Conservation (phyloP, 2,888 invertebrate genomes). For the Acleris holmiana region DNA sequence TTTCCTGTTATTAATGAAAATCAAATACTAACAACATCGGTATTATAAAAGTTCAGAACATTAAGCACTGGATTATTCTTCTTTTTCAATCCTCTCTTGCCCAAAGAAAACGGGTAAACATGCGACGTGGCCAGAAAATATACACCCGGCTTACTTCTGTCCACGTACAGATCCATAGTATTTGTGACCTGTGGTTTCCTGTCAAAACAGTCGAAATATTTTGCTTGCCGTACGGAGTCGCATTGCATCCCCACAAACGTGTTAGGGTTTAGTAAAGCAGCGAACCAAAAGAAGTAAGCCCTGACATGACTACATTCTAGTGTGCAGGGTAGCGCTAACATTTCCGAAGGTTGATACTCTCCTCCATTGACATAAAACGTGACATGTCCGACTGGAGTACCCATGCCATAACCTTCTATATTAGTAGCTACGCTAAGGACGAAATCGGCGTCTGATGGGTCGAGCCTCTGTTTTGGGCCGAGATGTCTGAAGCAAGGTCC, state of each 20-base stretch:
- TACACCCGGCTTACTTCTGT: slow-evolving; percentile 50
- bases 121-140: slow-evolving; percentile 52
- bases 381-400: slow-evolving; percentile 65
- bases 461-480: slow-evolving; percentile 60
- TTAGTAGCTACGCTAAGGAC: slow-evolving; percentile 65
- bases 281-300: slow-evolving; percentile 46
- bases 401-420: slow-evolving; percentile 68
- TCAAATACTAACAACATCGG: not conserved
- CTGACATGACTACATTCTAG: slow-evolving; percentile 49
- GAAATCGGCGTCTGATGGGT: slow-evolving; percentile 65
- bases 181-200: slow-evolving; percentile 47
- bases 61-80: slow-evolving; percentile 48
- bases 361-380: slow-evolving; percentile 73
- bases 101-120: slow-evolving; percentile 43
- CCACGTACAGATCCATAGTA: slow-evolving; percentile 45
- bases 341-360: slow-evolving; percentile 47
- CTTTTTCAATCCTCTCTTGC: slow-evolving; percentile 59
- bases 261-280: slow-evolving; percentile 45
- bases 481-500: slow-evolving; percentile 70
- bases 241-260: slow-evolving; percentile 51
- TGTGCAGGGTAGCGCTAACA: slow-evolving; percentile 46
- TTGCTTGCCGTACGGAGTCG: slow-evolving; percentile 52
- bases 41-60: not conserved
- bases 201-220: slow-evolving; percentile 49
- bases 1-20: not conserved